Percentiles rank a stretch among this genome's conserved stretches.
These are phyloP conservation scores for Syritta pipiens DNA, from an alignment of 2,888 invertebrate species.

Conservation along the genomic window DNA sequence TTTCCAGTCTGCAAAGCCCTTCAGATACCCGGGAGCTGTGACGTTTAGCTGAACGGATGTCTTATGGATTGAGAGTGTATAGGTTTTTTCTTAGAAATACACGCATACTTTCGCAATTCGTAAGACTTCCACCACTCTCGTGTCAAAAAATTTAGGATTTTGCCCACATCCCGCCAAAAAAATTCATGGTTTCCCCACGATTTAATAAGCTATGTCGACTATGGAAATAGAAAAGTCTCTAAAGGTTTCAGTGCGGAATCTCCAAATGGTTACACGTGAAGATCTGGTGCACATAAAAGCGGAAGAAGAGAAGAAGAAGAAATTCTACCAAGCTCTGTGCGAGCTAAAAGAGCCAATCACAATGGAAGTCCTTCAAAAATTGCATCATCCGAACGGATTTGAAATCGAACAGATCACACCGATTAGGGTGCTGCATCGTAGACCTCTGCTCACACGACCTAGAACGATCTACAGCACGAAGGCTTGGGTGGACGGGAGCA, in stretches of 20 bases:
- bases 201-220: too few relatives aligned
- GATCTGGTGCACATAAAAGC: slow-evolving; percentile 86
- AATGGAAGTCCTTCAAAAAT: slow-evolving; percentile 80
- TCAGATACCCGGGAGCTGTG: too few relatives aligned
- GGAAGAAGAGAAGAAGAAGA: slow-evolving; percentile 93
- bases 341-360: slow-evolving; percentile 79
- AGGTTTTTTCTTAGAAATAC: too few relatives aligned
- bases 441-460: slow-evolving; percentile 86
- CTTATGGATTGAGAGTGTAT: too few relatives aligned
- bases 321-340: slow-evolving; percentile 92
- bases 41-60: too few relatives aligned
- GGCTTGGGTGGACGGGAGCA: slow-evolving; percentile 81
- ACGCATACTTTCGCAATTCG: too few relatives aligned
- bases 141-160: too few relatives aligned
- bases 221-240: slow-evolving; percentile 80
- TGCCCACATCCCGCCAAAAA: too few relatives aligned
- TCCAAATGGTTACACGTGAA: slow-evolving; percentile 85
- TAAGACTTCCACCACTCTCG: too few relatives aligned
- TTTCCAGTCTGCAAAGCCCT: too few relatives aligned
- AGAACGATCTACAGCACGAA: slow-evolving; percentile 84
- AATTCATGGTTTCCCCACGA: too few relatives aligned
- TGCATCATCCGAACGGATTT: slow-evolving; percentile 79
- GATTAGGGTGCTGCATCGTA: slow-evolving; percentile 91
- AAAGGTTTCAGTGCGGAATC: slow-evolving; percentile 82
- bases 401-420: slow-evolving; percentile 91